Evolutionary conservation across 1,140 invertebrate genomes (phyloP), one percentile per base, ranked within the genome.

Genomic region (Goniozus legneri): DNA sequence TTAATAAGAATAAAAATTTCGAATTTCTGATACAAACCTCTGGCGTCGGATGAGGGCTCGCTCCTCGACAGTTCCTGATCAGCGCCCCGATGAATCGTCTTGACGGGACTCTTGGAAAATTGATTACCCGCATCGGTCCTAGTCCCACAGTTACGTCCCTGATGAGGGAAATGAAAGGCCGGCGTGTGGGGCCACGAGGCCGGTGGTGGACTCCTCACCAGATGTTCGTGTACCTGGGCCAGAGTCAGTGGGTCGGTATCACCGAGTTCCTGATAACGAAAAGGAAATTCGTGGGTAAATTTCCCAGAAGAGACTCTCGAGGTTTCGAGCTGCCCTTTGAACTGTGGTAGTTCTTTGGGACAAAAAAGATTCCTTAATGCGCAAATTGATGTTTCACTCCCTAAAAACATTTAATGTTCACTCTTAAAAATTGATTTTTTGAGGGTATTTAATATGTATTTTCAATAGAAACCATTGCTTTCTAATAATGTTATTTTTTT

Each of bases 151-250:
- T 43, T 55, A 36, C 57, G 35, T 20, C 56, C 58, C 24, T 62
- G 65, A 44, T 67, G 64, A 0, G 69, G 61, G 41, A 76, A 76
- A 14, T 68, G 68, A 40, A 76, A 76, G 16, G 56, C 44, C 27
- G 68, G 62, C 18, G 58, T 57, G 43, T 81, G 79, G 3, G 84
- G 82, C 82, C 84, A 85, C 41, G 82, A 83, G 3, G 82, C 85
- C 0, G 88, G 88, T 4, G 88, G 88, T 16, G 88, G 88, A 56
- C 86, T 88, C 32, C 88, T 73, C 20, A 91, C 88, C 76, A 91
- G 82, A 64, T 90, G 87, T 63, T 90, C 85, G 65, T 91, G 88
- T 24, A 89, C 83, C 67, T 89, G 87, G 37, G 86, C 86, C 32
- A 89, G 69, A 14, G 85, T 85, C 34, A 88, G 60, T 0, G 86